phyloP scores from a whole-genome alignment of 2,113 vertebrate genomes.

The Seriola rivoliana region DNA sequence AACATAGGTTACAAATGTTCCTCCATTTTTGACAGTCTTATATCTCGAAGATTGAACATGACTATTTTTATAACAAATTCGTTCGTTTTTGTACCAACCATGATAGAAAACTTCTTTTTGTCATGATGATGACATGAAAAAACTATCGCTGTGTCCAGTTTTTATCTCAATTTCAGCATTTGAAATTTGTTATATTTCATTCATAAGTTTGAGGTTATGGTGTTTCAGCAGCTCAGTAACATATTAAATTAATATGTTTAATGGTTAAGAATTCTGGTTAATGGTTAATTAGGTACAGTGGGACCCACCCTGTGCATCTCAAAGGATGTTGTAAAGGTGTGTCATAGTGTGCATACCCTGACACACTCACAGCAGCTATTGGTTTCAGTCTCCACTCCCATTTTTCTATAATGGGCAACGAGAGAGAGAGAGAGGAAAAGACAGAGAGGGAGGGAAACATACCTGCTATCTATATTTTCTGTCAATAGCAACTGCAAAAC shows the following conservation, averaged over 20 bases:
- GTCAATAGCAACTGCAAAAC: background rate
- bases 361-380: background rate
- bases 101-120: background rate
- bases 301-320: background rate
- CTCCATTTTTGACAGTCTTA: background rate
- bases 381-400: background rate
- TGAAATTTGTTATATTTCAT: background rate
- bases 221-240: background rate
- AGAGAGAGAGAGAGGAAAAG: too few relatives aligned
- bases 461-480: background rate
- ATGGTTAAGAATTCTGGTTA: slow-evolving; percentile 6
- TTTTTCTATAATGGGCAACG: background rate
- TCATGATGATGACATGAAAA: background rate
- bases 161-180: background rate
- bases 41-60: background rate
- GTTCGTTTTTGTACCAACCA: background rate
- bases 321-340: slow-evolving; percentile 41
- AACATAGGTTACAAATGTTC: slow-evolving; percentile 34
- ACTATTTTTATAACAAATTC: background rate
- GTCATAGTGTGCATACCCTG: background rate
- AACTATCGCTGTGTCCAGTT: background rate
- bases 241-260: background rate
- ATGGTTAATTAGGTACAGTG: background rate
- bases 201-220: background rate
- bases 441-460: background rate